Percentiles rank a stretch among this genome's conserved stretches.
Conservation (phyloP, 1,140 invertebrate genomes). For the Trichonephila clavipes region DNA sequence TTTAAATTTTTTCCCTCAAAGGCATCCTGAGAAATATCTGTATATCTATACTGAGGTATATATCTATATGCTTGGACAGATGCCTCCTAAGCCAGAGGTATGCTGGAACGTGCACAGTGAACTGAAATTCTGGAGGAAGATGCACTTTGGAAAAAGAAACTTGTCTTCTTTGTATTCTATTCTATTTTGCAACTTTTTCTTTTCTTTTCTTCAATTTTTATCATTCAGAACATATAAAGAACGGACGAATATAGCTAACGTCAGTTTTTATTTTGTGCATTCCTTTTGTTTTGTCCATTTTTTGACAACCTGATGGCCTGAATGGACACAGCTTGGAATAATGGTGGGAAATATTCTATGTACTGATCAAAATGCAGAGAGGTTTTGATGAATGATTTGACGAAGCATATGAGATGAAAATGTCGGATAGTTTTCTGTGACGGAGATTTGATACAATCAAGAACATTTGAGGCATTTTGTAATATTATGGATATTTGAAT, state of each 20-base stretch:
- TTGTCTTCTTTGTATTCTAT: neutral
- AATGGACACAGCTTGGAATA: constrained; percentile 36
- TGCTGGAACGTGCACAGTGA: constrained; percentile 29
- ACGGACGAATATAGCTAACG: neutral
- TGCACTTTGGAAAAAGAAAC: constrained; percentile 43
- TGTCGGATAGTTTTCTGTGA: neutral
- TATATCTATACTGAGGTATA: constrained; percentile 1
- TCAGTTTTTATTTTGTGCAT: neutral
- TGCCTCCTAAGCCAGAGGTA: constrained; percentile 9
- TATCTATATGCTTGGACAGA: neutral
- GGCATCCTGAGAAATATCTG: constrained; percentile 18
- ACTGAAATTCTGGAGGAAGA: constrained; percentile 46
- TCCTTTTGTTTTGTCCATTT: neutral
- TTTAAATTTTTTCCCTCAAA: neutral
- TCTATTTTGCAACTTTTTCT: neutral
- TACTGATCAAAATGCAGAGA: neutral
- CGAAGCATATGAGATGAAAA: neutral
- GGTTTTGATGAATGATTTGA: neutral
- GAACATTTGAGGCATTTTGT: no score
- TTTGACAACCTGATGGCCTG: no score
- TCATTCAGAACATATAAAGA: constrained; percentile 23
- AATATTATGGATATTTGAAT: no score
- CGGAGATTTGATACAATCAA: neutral
- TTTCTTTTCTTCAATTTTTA: neutral
- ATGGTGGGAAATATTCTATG: constrained; percentile 5